A percentile compares a stretch with the other conserved stretches of the same genome.
Conservation (phyloP, 1,140 invertebrate species). For the Amyelois transitella region DNA sequence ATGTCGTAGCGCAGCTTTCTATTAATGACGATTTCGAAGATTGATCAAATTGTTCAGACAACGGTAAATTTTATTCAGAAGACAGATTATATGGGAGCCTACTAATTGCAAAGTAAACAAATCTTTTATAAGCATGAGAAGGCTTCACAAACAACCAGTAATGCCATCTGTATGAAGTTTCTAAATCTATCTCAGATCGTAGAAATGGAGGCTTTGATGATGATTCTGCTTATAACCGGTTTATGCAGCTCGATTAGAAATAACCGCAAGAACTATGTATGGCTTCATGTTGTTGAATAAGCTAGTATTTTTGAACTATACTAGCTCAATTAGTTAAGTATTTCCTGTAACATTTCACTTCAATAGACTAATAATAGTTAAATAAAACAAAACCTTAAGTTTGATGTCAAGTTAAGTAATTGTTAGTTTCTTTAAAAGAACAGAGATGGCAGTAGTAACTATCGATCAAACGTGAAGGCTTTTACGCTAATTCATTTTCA, state of each 20-base stretch:
- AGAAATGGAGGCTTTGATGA: background rate
- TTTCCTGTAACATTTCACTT: no score
- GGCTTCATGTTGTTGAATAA: no score
- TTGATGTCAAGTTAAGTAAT: background rate
- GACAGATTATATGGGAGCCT: background rate
- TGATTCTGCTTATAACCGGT: background rate
- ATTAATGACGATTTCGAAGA: background rate
- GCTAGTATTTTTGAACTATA: no score
- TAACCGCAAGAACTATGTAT: background rate
- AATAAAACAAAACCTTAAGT: no score
- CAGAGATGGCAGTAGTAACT: constrained; percentile 34
- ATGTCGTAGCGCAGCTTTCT: background rate
- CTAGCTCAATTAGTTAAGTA: no score
- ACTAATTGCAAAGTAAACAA: background rate
- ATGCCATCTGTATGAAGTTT: background rate
- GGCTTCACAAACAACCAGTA: background rate
- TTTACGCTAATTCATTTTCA: constrained; percentile 15
- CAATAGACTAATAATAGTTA: no score
- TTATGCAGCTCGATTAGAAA: background rate
- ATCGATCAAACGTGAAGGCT: constrained; percentile 45
- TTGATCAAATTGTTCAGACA: background rate
- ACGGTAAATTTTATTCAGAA: background rate
- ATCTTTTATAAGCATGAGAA: background rate
- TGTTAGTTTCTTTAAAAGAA: background rate
- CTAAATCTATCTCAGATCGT: background rate